Percentiles rank a stretch among this genome's conserved stretches.
phyloP scores from a whole-genome alignment of 2,888 invertebrate species.

The Boloria selene region DNA sequence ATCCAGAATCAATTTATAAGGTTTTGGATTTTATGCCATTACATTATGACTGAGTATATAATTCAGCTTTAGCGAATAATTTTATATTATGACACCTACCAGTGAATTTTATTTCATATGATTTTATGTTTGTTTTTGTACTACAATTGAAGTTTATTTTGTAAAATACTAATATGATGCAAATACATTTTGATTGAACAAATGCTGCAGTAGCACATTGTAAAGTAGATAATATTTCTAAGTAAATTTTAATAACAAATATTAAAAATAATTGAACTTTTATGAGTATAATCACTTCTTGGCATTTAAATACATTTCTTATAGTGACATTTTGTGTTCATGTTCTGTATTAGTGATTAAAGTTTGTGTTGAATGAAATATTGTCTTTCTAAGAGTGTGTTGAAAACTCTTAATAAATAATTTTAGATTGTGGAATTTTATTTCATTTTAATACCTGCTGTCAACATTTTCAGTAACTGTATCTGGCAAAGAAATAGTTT shows the following conservation, averaged over 20 bases:
- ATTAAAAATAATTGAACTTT: not conserved
- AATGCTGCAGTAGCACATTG: not conserved
- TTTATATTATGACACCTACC: constrained; percentile 30
- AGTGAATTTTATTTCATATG: constrained; percentile 34
- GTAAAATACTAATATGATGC: not conserved
- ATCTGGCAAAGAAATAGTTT: too few relatives aligned
- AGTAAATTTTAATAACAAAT: not conserved
- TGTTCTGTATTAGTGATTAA: constrained; percentile 27
- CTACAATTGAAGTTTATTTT: not conserved
- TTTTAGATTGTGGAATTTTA: constrained; percentile 28
- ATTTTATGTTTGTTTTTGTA: constrained; percentile 24
- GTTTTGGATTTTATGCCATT: constrained; percentile 47
- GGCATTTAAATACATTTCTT: constrained; percentile 15
- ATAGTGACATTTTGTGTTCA: constrained; percentile 34
- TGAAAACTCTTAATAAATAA: constrained; percentile 38
- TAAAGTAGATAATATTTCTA: not conserved
- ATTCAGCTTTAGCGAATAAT: constrained; percentile 32
- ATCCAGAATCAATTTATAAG: constrained; percentile 11
- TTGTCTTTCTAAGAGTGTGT: constrained; percentile 29
- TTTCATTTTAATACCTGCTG: constrained; percentile 20
- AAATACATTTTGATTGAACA: constrained; percentile 2
- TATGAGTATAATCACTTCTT: constrained; percentile 4
- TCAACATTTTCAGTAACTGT: too few relatives aligned
- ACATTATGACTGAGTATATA: constrained; percentile 54
- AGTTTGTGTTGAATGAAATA: constrained; percentile 26